Percentiles rank a stretch among this genome's conserved stretches.
phyloP scores from a whole-genome alignment of 2,888 invertebrate species.

The Eretmocerus hayati region DNA sequence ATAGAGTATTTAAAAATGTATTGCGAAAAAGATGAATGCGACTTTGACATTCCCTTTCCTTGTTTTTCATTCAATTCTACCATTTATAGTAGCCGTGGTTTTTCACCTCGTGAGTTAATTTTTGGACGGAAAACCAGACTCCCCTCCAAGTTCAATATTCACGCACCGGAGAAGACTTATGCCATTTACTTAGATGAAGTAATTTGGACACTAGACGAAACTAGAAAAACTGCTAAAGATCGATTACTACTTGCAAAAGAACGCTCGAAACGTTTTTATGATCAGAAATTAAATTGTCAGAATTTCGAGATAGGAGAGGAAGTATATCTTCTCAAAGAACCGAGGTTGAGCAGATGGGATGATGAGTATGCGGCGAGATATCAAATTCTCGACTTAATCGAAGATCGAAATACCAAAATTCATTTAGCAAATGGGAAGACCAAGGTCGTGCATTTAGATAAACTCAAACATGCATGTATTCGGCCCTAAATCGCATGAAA shows the following conservation, averaged over 20 bases:
- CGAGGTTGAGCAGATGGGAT: not conserved
- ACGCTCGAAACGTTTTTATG: not conserved
- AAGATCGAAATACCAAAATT: not conserved
- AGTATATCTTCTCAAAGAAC: conserved; percentile 4
- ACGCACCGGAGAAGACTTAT: not conserved
- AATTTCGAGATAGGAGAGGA: not conserved
- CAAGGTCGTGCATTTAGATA: conserved; percentile 2
- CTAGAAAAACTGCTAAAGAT: not conserved
- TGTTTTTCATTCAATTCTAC: not conserved
- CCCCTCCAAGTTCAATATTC: not conserved
- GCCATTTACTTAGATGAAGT: not conserved
- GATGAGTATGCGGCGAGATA: not conserved
- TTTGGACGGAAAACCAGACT: not conserved
- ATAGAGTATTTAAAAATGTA: not conserved
- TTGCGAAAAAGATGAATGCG: not conserved
- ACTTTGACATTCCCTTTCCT: not conserved
- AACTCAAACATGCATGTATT: conserved; percentile 6
- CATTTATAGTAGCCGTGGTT: not conserved
- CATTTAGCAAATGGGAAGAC: not conserved
- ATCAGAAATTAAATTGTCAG: not conserved
- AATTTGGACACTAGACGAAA: not conserved
- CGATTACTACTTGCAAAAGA: not conserved
- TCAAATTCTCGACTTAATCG: not conserved
- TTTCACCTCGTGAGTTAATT: not conserved
- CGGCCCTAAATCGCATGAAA: no score